Base-by-base conservation (phyloP, 2,888 invertebrate species). In the Aphodius sticticus region DNA sequence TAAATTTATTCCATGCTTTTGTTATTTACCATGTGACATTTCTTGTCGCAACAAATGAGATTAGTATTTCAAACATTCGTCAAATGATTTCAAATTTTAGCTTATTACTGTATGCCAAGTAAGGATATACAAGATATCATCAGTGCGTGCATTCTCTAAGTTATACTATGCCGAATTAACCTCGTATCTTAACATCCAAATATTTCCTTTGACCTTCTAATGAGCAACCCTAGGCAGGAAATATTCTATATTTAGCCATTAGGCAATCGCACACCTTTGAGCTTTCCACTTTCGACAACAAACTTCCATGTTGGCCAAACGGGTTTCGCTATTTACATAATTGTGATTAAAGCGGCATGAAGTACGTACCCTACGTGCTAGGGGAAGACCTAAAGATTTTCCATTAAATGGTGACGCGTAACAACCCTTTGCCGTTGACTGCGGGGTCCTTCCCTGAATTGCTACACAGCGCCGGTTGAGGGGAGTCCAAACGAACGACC, bases 341-440 rank as follows among this genome's bases (percentile, higher is more conserved):
- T 53, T 53, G 12, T 53, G 53, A 53, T 53, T 53, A 53, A 53
- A 53, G 53, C 53, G 12, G 12, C 53, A 53, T 12, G 53, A 12
- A 53, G 53, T 12, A 53, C 53, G 9, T 53, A 53, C 53, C 53
- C 53, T 12, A 53, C 12, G 12, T 53, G 12, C 53, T 9, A 53
- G 53, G 53, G 53, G 53, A 53, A 53, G 53, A 53, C 53, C 53
- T 53, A 53, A 53, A 53, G 53, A 53, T 53, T 53, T 53, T 53
- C 53, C 53, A 53, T 53, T 53, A 53, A 53, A 53, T 53, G 53
- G 53, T 53, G 53, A 53, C 53, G 53, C 53, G 53, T 53, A 53
- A 53, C 53, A 53, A 53, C 53, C 53, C 53, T 53, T 53, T 53
- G 53, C 53, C 53, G 26, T 26, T 26, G 26, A 26, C 26, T 26